phyloP scores from a whole-genome alignment of 2,113 vertebrate species.

The Cacatua alba region DNA sequence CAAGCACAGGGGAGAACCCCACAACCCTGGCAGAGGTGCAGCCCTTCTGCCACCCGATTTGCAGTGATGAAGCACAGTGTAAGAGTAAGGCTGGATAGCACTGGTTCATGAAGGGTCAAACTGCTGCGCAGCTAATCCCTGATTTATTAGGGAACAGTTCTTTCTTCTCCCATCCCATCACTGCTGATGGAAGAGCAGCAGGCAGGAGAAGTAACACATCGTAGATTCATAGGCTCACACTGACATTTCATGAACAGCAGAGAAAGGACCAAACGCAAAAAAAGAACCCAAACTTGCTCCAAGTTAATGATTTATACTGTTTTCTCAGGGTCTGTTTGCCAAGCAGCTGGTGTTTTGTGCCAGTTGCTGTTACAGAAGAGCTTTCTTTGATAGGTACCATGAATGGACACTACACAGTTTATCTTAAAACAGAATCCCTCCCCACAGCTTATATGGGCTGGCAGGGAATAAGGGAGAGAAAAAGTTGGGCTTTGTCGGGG shows the following conservation, averaged over 20 bases:
- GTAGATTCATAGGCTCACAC: constrained; percentile 35
- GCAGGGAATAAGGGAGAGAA: neutral
- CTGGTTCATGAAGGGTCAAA: neutral
- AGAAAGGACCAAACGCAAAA: constrained; percentile 19
- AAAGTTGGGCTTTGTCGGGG: neutral
- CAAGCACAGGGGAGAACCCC: neutral
- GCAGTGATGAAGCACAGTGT: fast-evolving
- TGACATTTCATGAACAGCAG: constrained; percentile 19
- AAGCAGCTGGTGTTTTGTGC: constrained; percentile 34
- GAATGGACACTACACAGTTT: constrained; percentile 24
- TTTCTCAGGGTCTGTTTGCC: constrained; percentile 36
- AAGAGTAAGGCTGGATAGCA: neutral
- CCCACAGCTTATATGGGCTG: neutral
- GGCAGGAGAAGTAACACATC: neutral
- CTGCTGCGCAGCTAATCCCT: neutral
- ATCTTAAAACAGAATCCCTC: constrained; percentile 4
- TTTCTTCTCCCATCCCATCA: neutral
- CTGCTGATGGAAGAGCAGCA: neutral
- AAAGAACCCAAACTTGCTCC: neutral
- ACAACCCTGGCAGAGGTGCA: fast-evolving
- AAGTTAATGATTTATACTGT: constrained; percentile 39
- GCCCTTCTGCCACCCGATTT: neutral
- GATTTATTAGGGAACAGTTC: constrained; percentile 12
- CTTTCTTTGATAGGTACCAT: constrained; percentile 26
- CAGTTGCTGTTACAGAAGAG: constrained; percentile 48